These are phyloP conservation scores for Rhodeus uyekii DNA, from an alignment of 2,797 vertebrate genomes.

Conservation along the genomic window DNA sequence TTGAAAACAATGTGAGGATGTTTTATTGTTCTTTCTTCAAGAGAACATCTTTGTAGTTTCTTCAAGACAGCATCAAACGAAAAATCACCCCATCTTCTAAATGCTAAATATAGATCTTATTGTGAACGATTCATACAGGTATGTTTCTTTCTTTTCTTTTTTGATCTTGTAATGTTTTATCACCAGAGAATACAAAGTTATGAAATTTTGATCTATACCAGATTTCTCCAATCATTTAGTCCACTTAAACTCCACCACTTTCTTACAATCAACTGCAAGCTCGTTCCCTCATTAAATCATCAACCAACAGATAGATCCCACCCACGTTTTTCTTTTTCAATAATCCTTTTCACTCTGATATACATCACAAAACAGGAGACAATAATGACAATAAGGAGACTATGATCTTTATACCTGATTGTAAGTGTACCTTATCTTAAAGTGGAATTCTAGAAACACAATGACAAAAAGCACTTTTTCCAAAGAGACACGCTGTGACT, in stretches of 20 bases:
- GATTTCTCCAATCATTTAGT: too few relatives aligned
- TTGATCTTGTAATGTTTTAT: neutral
- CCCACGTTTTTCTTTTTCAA: neutral
- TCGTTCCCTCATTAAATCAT: neutral
- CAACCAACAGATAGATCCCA: neutral
- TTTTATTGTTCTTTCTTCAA: neutral
- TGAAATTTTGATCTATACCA: too few relatives aligned
- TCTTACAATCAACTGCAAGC: too few relatives aligned
- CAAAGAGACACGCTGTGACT: slow-evolving; percentile 15
- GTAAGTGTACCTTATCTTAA: neutral
- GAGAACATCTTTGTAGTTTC: too few relatives aligned
- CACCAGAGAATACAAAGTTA: too few relatives aligned
- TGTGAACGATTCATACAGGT: neutral
- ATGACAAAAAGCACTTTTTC: slow-evolving; percentile 28
- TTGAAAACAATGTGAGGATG: neutral
- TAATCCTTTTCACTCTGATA: neutral
- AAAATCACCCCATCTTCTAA: neutral
- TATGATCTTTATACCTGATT: neutral
- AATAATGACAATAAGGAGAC: too few relatives aligned
- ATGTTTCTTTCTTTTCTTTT: neutral
- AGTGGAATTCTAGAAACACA: neutral
- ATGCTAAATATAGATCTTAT: neutral
- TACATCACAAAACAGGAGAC: neutral
- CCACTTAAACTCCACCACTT: too few relatives aligned
- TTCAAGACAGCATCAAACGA: neutral